Percentiles rank a stretch among this genome's conserved stretches.
Conservation (phyloP, 1,140 invertebrate genomes). For the Scaptomyza graminum region DNA sequence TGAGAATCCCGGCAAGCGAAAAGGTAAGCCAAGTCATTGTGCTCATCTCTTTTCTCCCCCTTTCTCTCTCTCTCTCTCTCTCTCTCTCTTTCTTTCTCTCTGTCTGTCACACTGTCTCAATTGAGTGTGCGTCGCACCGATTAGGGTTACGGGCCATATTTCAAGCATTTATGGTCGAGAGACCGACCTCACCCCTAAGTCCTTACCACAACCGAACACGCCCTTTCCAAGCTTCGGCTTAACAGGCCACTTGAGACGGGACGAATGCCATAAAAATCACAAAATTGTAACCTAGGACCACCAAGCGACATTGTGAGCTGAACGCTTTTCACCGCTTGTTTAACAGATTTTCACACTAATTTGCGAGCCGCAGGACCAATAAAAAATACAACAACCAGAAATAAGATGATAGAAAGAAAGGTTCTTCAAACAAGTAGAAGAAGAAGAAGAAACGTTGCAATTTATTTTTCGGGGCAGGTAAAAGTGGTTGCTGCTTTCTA, state of each 20-base stretch:
- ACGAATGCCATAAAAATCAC: conserved; percentile 58
- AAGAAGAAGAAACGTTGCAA: conserved; percentile 7
- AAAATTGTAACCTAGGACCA: conserved; percentile 15
- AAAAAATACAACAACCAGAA: conserved; percentile 9
- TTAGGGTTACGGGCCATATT: conserved; percentile 80
- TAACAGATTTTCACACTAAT: conserved; percentile 82
- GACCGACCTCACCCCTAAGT: background rate
- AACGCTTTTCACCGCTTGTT: conserved; percentile 45
- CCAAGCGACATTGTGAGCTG: conserved; percentile 30
- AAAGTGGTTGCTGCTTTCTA: conserved; percentile 33
- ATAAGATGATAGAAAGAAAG: conserved; percentile 17
- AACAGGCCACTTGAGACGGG: conserved; percentile 77
- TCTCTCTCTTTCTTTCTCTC: conserved; percentile 26
- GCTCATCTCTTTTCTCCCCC: conserved; percentile 9
- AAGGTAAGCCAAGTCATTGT: conserved; percentile 71
- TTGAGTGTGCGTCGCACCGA: conserved; percentile 59
- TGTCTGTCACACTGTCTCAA: conserved; percentile 12
- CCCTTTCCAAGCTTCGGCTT: conserved; percentile 33
- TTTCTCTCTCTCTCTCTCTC: conserved; percentile 29
- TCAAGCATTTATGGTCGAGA: conserved; percentile 61
- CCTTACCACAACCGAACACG: background rate
- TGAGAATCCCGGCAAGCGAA: conserved; percentile 81
- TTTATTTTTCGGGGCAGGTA: conserved; percentile 56
- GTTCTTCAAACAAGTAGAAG: conserved; percentile 33
- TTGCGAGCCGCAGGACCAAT: conserved; percentile 49